phyloP scores from a whole-genome alignment of 2,797 vertebrate genomes.

The Coregonus suidteri region DNA sequence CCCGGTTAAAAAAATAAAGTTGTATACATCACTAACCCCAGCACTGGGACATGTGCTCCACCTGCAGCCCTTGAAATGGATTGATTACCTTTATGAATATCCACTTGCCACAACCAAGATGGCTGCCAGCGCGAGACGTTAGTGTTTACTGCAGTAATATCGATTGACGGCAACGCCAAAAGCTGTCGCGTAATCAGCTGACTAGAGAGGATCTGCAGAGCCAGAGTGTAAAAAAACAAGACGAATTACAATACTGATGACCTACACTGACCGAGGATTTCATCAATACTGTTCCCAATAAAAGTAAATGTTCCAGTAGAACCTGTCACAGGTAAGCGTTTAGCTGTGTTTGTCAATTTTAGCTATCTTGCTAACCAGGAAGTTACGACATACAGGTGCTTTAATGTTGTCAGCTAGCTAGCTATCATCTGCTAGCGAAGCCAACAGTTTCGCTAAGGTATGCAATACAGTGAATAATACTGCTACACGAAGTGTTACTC shows the following conservation, averaged over 20 bases:
- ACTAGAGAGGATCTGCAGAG: constrained; percentile 36
- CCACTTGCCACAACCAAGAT: constrained; percentile 9
- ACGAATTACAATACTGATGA: constrained; percentile 5
- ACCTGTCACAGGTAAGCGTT: constrained; percentile 31
- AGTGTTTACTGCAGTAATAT: constrained; percentile 16
- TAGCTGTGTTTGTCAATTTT: constrained; percentile 11
- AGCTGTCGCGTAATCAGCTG: constrained; percentile 51
- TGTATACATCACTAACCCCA: neutral
- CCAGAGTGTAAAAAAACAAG: constrained; percentile 33
- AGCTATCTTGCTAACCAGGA: constrained; percentile 51
- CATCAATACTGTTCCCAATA: neutral
- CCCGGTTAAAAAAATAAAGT: too few relatives aligned
- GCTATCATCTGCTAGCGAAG: neutral
- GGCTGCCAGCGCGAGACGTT: neutral
- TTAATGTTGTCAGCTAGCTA: neutral
- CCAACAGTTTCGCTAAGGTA: neutral
- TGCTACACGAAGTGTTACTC: neutral
- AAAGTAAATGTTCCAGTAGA: constrained; percentile 41
- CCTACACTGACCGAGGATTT: neutral
- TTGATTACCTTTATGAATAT: neutral
- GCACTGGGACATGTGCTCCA: neutral
- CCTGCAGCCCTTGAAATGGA: neutral
- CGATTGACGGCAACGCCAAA: constrained; percentile 24
- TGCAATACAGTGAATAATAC: neutral
- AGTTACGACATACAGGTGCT: constrained; percentile 51